These are phyloP conservation scores for Myotis pilosus DNA, from an alignment of 2,797 vertebrate genomes.

Conservation along the genomic window DNA sequence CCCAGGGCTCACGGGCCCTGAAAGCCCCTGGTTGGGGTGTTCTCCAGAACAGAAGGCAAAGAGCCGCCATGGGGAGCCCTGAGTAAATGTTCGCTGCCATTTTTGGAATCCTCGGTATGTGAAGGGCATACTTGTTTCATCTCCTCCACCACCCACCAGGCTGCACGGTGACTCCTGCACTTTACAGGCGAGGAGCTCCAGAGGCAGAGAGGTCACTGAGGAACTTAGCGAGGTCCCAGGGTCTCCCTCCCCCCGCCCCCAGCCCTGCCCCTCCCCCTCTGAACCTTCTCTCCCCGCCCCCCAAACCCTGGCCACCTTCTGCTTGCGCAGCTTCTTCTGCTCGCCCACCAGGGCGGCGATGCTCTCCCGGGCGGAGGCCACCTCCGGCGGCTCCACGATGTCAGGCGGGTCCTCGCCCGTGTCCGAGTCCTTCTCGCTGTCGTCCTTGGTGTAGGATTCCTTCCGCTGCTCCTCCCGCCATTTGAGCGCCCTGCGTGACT, in stretches of 20 bases:
- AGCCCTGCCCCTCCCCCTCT: not conserved
- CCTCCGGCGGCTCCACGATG: constrained; percentile 85
- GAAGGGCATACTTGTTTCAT: not conserved
- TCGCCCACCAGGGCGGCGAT: constrained; percentile 87
- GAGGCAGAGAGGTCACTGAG: not conserved
- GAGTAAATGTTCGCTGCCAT: not conserved
- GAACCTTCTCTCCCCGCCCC: accelerated
- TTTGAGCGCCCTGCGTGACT: constrained; percentile 83
- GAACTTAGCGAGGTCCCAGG: not conserved
- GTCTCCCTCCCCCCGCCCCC: not conserved
- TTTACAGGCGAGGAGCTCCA: not conserved
- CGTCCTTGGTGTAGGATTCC: constrained; percentile 87
- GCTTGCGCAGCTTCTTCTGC: constrained; percentile 88
- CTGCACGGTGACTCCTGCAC: not conserved
- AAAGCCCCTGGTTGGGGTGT: not conserved
- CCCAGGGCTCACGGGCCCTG: not conserved
- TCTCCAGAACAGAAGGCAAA: not conserved
- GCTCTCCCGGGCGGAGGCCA: constrained; percentile 87
- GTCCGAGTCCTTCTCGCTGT: constrained; percentile 91
- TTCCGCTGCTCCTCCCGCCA: constrained; percentile 88
- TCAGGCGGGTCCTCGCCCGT: constrained; percentile 87
- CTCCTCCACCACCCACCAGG: not conserved
- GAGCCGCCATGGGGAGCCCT: not conserved
- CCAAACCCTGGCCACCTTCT: constrained; percentile 84
- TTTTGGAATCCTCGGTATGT: not conserved